Conservation (phyloP, 2,113 vertebrate genomes). For the Empidonax traillii region DNA sequence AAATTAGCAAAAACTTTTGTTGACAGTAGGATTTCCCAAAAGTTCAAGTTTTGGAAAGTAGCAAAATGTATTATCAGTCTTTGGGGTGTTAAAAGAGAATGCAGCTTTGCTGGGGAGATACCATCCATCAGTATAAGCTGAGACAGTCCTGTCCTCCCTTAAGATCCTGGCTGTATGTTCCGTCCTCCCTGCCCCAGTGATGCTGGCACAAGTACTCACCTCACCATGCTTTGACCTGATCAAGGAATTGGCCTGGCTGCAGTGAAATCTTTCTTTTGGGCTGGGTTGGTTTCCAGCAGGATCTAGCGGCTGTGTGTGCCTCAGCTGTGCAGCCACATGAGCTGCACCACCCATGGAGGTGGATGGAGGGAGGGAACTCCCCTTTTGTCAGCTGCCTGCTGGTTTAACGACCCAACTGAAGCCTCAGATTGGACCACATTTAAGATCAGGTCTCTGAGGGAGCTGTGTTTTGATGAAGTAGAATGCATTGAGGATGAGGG, state of each 20-base stretch:
- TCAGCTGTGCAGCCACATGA: neutral
- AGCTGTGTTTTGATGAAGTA: neutral
- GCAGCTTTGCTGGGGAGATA: neutral
- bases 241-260: neutral
- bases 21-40: neutral
- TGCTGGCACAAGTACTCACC: neutral
- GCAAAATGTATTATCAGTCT: neutral
- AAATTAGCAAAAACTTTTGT: neutral
- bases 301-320: neutral
- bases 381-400: neutral
- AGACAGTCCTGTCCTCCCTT: neutral
- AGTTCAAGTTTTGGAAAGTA: neutral
- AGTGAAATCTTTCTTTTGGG: neutral
- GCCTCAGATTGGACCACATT: neutral
- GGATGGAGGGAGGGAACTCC: neutral
- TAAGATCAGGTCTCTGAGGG: neutral
- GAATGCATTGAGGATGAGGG: neutral
- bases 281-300: neutral
- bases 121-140: neutral
- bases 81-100: neutral
- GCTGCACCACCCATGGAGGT: neutral
- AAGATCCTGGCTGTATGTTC: neutral
- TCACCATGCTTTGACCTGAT: neutral
- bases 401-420: neutral
- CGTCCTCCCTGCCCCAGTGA: fast-evolving